phyloP scores from a whole-genome alignment of 2,797 vertebrate genomes.

The Pseudocheirus occidentalis region DNA sequence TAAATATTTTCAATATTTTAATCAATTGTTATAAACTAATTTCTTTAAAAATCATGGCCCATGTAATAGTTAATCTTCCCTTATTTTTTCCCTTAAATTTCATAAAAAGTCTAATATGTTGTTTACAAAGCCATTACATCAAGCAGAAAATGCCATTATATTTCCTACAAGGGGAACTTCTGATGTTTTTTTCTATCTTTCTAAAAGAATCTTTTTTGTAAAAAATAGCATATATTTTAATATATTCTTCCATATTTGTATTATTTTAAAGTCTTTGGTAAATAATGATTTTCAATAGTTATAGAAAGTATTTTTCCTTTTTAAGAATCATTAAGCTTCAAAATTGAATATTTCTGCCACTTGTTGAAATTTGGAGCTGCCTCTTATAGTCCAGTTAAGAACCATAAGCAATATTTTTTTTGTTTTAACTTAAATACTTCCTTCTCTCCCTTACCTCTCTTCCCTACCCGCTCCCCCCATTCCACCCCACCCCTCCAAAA shows the following conservation, averaged over 20 bases:
- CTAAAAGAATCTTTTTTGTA: conserved; percentile 33
- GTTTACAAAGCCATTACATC: conserved; percentile 49
- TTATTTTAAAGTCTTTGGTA: conserved; percentile 60
- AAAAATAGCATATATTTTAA: conserved; percentile 66
- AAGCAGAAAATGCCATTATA: conserved; percentile 51
- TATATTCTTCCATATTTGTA: conserved; percentile 32
- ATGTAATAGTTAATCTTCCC: conserved; percentile 29
- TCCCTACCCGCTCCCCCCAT: background rate
- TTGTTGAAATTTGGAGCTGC: conserved; percentile 59
- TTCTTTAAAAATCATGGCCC: background rate
- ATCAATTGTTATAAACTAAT: conserved; percentile 22
- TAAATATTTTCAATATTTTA: conserved; percentile 40
- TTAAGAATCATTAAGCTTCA: conserved; percentile 56
- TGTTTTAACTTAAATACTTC: conserved; percentile 43
- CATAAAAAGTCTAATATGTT: conserved; percentile 52
- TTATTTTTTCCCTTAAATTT: conserved; percentile 31
- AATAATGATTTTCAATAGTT: conserved; percentile 51
- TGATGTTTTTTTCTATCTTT: conserved; percentile 48
- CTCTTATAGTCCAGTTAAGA: background rate
- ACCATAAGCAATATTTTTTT: no score
- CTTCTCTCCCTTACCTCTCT: background rate
- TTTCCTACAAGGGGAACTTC: conserved; percentile 55
- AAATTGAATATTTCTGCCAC: conserved; percentile 53
- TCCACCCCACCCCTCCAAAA: no score
- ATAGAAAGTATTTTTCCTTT: conserved; percentile 66